Evolutionary conservation across 1,140 invertebrate genomes (phyloP), one percentile per base, ranked within the genome.

Genomic region (Drosophila truncata): DNA sequence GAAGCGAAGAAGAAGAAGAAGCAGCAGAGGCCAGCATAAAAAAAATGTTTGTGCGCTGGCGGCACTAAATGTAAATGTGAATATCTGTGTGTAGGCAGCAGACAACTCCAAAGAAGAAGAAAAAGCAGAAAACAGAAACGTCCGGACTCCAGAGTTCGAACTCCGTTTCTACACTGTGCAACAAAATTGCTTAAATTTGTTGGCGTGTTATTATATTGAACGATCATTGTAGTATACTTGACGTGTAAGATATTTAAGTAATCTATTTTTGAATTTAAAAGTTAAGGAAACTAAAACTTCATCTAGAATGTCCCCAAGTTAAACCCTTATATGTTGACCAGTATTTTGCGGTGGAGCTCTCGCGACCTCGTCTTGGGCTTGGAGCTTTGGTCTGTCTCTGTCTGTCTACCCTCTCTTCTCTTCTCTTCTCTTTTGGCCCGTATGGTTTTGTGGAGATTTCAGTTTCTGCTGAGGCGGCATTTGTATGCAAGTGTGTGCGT

Each of bases 41-140:
- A 84, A 42, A 86, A 83, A 61, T 80, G 67, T 82, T 64, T 81
- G 66, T 84, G 81, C 76, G 80, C 80, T 82, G 80, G 74, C 80
- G 80, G 75, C 64, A 31, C 39, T 50, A 31, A 44, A 49, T 59
- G 69, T 55, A 20, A 41, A 49, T 75, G 49, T 70, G 72, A 41
- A 35, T 57, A 49, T 66, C 35, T 54, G 75, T 67, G 66, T 80
- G 75, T 80, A 67, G 77, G 80, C 80, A 84, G 75, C 82, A 87
- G 76, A 82, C 84, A 83, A 80, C 87, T 78, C 88, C 71, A 75
- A 80, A 82, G 44, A 76, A 86, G 78, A 76, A 86, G 78, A 61
- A 88, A 27, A 82, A 75, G 82, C 57, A 74, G 62, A 70, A 63
- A 42, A 64, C 73, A 54, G 25, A 79, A 72, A 69, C 77, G 46